Conservation (phyloP, 2,113 vertebrate genomes). For the Xiphophorus hellerii region DNA sequence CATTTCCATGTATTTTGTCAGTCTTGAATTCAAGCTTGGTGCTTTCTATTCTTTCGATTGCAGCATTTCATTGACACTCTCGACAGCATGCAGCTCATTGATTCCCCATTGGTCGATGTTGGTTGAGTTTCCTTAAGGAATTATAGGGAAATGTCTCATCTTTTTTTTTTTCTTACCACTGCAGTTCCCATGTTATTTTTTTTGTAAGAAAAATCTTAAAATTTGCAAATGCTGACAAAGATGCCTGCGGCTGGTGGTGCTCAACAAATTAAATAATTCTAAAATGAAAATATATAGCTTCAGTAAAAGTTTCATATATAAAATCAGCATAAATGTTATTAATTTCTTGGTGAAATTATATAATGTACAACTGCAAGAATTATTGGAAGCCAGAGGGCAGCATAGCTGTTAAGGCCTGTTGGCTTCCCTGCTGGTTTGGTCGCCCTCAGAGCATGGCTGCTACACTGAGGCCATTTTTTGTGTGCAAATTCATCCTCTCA, state of each 20-base stretch:
- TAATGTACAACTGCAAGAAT: neutral
- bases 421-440: conserved; percentile 36
- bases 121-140: conserved; percentile 62
- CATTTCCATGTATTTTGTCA: conserved; percentile 50
- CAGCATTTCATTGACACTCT: conserved; percentile 60
- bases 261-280: neutral
- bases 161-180: neutral
- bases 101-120: conserved; percentile 75
- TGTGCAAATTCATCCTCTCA: conserved; percentile 56
- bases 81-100: conserved; percentile 69
- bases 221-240: conserved; percentile 13
- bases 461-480: conserved; percentile 55
- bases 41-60: conserved; percentile 46
- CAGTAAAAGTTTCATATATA: too few species aligned
- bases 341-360: too few species aligned
- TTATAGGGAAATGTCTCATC: conserved; percentile 34
- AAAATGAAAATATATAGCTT: too few species aligned
- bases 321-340: too few species aligned
- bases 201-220: neutral
- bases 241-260: neutral
- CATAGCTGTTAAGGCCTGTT: neutral
- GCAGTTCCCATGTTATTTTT: conserved; percentile 8
- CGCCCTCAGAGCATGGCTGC: conserved; percentile 46
- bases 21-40: conserved; percentile 46
- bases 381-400: conserved; percentile 14